phyloP scores from a whole-genome alignment of 2,797 vertebrate genomes.

The Sparidentex hasta region DNA sequence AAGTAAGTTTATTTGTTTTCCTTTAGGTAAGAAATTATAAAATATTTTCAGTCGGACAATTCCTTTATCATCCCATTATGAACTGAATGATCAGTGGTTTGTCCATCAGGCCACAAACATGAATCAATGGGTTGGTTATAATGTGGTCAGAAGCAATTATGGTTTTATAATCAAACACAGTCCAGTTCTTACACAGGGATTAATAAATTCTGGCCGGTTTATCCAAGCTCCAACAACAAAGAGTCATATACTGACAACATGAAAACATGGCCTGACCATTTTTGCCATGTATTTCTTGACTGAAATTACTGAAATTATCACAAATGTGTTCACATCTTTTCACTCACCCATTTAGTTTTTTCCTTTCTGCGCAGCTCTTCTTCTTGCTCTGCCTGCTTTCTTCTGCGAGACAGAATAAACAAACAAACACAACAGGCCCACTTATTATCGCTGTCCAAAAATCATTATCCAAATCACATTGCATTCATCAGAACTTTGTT shows the following conservation, averaged over 20 bases:
- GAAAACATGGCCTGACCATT: too few species aligned
- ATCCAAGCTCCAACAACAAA: neutral
- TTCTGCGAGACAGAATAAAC: conserved; percentile 75
- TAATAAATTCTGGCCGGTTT: neutral
- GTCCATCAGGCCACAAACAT: neutral
- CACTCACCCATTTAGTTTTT: conserved; percentile 86
- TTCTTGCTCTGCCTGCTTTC: conserved; percentile 83
- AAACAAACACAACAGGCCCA: neutral
- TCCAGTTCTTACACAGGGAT: neutral
- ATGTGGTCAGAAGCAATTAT: neutral
- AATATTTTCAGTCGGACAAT: neutral
- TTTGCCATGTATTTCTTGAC: too few species aligned
- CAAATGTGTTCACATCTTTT: neutral
- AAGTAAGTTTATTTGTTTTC: neutral
- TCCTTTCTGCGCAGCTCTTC: conserved; percentile 83
- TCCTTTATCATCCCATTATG: neutral
- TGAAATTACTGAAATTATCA: neutral
- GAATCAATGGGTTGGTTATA: neutral
- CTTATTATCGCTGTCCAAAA: neutral
- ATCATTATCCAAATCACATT: neutral
- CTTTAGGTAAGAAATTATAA: neutral
- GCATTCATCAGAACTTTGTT: neutral
- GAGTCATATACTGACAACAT: neutral
- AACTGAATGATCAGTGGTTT: neutral
- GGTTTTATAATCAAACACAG: conserved; percentile 6